Conservation (phyloP, 2,888 invertebrate species). For the Uropetala carovei region DNA sequence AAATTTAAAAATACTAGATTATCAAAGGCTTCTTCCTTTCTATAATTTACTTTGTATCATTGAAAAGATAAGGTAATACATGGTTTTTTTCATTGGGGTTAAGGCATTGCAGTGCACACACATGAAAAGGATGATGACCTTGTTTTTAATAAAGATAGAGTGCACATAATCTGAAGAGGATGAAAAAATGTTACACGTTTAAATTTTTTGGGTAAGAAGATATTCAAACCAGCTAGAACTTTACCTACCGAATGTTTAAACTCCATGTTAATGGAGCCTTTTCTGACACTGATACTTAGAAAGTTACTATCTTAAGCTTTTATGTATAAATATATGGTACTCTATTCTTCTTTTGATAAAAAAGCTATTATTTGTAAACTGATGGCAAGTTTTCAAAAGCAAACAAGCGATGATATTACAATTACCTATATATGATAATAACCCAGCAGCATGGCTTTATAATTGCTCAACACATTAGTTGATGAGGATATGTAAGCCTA, state of each 20-base stretch:
- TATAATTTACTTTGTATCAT: background rate
- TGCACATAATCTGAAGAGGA: slow-evolving; percentile 40
- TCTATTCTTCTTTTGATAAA: slow-evolving; percentile 60
- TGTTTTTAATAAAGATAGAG: slow-evolving; percentile 14
- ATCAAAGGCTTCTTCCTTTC: background rate
- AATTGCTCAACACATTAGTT: slow-evolving; percentile 30
- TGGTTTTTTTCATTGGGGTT: slow-evolving; percentile 5
- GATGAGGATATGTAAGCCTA: slow-evolving; percentile 58
- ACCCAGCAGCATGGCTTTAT: slow-evolving; percentile 47
- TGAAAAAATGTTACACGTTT: slow-evolving; percentile 37
- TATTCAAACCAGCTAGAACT: slow-evolving; percentile 50
- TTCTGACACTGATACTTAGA: slow-evolving; percentile 48
- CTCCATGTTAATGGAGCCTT: slow-evolving; percentile 37
- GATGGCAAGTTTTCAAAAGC: slow-evolving; percentile 49
- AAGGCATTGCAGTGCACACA: slow-evolving; percentile 27
- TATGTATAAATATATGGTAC: slow-evolving; percentile 59
- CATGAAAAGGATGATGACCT: slow-evolving; percentile 14
- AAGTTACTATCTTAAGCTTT: slow-evolving; percentile 61
- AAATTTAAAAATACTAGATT: slow-evolving; percentile 1
- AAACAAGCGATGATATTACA: slow-evolving; percentile 42
- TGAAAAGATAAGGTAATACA: slow-evolving; percentile 18
- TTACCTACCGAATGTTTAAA: slow-evolving; percentile 38
- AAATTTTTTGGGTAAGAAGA: slow-evolving; percentile 55
- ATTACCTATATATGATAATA: slow-evolving; percentile 41
- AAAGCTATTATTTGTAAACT: slow-evolving; percentile 57